Conservation (phyloP, 2,113 vertebrate genomes). For the Paedocypris sp. region DNA sequence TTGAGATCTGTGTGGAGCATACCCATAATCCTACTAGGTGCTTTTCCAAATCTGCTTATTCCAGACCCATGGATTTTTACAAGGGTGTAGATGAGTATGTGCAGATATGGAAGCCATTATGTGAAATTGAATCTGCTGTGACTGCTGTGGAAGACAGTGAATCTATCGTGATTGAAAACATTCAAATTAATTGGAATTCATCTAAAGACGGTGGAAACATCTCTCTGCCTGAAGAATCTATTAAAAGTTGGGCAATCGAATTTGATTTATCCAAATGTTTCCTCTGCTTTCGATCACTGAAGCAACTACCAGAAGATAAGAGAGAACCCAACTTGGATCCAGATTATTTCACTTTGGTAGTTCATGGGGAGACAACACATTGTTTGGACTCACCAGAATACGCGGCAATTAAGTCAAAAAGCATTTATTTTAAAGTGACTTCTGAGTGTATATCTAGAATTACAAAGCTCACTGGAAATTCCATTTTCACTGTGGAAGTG, state of each 20-base stretch:
- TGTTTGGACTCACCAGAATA: fast-evolving
- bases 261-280: conserved; percentile 56
- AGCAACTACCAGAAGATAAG: neutral
- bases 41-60: conserved; percentile 47
- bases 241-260: conserved; percentile 48
- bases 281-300: conserved; percentile 60
- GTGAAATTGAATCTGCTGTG: conserved; percentile 58
- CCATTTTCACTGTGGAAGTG: conserved; percentile 61
- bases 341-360: conserved; percentile 63
- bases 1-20: conserved; percentile 70
- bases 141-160: conserved; percentile 52
- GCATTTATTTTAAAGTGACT: conserved; percentile 53
- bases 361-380: conserved; percentile 53
- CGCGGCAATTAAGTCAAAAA: neutral
- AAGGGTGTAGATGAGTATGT: conserved; percentile 35
- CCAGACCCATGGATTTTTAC: conserved; percentile 35
- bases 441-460: conserved; percentile 53
- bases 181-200: conserved; percentile 49
- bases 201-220: conserved; percentile 39
- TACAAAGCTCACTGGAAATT: conserved; percentile 36
- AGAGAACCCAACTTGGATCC: conserved; percentile 51
- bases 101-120: conserved; percentile 60
- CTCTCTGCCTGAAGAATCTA: conserved; percentile 26
- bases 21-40: conserved; percentile 50
- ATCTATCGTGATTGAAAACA: conserved; percentile 50